These are phyloP conservation scores for Blennius ocellaris DNA, from an alignment of 2,113 vertebrate species.

Conservation along the genomic window DNA sequence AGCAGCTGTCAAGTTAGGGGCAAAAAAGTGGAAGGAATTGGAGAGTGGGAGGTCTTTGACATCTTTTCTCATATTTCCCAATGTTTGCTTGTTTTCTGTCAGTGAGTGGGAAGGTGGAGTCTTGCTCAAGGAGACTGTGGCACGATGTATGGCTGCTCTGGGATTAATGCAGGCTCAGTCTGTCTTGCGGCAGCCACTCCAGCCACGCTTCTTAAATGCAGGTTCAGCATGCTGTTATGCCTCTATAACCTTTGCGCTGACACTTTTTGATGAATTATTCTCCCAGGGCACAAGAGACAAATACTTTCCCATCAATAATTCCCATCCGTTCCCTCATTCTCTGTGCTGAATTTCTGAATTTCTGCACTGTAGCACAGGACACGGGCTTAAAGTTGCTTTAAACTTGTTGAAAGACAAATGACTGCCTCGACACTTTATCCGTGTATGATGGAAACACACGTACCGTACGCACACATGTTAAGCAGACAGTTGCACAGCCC, in stretches of 20 bases:
- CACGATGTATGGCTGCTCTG: constrained; percentile 16
- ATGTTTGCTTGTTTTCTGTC: constrained; percentile 9
- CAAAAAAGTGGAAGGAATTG: constrained; percentile 3
- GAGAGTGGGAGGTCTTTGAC: neutral
- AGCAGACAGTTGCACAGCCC: constrained; percentile 5
- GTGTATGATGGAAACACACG: constrained; percentile 5
- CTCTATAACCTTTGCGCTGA: constrained; percentile 43
- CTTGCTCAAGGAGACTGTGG: constrained; percentile 20
- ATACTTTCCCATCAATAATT: constrained; percentile 48
- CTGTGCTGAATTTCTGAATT: constrained; percentile 8
- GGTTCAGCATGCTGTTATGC: constrained; percentile 11
- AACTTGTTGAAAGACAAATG: constrained; percentile 33
- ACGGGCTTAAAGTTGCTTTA: constrained; percentile 14
- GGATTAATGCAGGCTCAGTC: constrained; percentile 28
- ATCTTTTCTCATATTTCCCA: constrained; percentile 1
- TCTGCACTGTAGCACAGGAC: constrained; percentile 5
- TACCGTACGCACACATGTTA: neutral
- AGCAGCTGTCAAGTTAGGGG: constrained; percentile 30
- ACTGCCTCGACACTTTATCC: constrained; percentile 19
- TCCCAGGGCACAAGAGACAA: constrained; percentile 16
- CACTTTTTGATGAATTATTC: constrained; percentile 54
- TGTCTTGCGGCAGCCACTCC: constrained; percentile 13
- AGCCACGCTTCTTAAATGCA: constrained; percentile 9
- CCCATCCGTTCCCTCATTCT: constrained; percentile 26
- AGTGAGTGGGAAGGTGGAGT: constrained; percentile 10